phyloP scores from a whole-genome alignment of 2,888 invertebrate species.

The Drosophila siamana region DNA sequence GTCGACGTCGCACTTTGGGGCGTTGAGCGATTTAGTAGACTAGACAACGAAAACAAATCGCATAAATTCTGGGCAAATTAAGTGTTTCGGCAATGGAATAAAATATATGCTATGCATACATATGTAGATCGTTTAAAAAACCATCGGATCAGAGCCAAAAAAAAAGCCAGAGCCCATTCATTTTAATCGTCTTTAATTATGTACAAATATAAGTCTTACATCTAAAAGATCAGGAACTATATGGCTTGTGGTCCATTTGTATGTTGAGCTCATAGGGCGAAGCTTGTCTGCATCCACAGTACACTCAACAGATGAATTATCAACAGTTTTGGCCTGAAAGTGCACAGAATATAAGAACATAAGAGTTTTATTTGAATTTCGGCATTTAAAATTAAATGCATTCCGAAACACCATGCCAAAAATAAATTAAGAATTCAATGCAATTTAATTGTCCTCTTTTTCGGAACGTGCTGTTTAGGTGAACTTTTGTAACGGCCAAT shows the following conservation, averaged over 20 bases:
- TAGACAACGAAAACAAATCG: constrained; percentile 27
- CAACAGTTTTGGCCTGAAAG: constrained; percentile 80
- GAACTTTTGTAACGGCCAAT: constrained; percentile 12
- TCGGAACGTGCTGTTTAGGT: constrained; percentile 52
- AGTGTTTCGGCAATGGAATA: constrained; percentile 20
- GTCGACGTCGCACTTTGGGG: constrained; percentile 28
- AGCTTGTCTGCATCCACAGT: constrained; percentile 73
- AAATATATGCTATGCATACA: constrained; percentile 1
- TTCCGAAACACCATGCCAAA: constrained; percentile 63
- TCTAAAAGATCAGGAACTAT: constrained; percentile 71
- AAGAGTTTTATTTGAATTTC: constrained; percentile 8
- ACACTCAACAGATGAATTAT: constrained; percentile 79
- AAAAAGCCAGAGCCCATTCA: constrained; percentile 36
- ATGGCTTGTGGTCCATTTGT: constrained; percentile 54
- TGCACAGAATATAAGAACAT: constrained; percentile 48
- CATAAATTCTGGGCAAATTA: constrained; percentile 54
- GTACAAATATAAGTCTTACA: constrained; percentile 49
- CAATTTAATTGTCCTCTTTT: constrained; percentile 38
- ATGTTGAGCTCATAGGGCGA: constrained; percentile 39
- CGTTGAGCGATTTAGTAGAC: constrained; percentile 43
- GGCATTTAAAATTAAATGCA: constrained; percentile 36
- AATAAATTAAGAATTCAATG: constrained; percentile 25
- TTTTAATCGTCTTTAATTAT: constrained; percentile 30
- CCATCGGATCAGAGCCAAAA: constrained; percentile 7
- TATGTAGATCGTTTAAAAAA: constrained; percentile 30